Base-by-base conservation (phyloP, 2,113 vertebrate species). In the Zosterops borbonicus region DNA sequence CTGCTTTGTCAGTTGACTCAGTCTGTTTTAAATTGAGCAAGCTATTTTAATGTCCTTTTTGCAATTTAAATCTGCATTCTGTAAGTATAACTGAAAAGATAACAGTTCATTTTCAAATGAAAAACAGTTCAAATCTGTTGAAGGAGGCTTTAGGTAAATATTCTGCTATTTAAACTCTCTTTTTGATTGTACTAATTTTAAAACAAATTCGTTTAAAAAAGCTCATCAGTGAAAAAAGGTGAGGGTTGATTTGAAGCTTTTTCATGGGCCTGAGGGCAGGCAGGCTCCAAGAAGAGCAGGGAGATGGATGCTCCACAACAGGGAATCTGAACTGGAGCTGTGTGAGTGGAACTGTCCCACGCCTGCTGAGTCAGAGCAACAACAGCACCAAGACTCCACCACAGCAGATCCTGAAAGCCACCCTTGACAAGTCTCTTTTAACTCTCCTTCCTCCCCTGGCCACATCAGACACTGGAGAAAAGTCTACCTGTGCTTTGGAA, bases 21-120 rank as follows among this genome's bases (percentile, higher is more conserved):
- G 91, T 89, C 91, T 97, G 58, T 76, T 96, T 92, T 87, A 84
- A 88, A 95, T 88, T 77, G 93, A 89, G 52, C 59, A 41, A 83
- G 65, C 78, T 96, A 93, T 95, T 97, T 97, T 93, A 97, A 97
- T 95, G 67, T 28, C 71, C 91, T 86, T 76, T 96, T 97, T 95
- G 89, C 80, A 95, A 96, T 97, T 97, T 86, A 97, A 90, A 95
- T 96, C 74, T 91, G 77, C 22, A 42, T 83, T 91, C 82, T 91
- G 60, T 83, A 76, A 97, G 42, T 91, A 59, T 82, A 92, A 90
- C 89, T 39, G 92, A 78, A 95, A 69, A 95, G 95, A 76, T 92
- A 96, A 92, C 75, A 90, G 60, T 95, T 97, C 85, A 80, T 69
- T 88, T 94, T 95, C 58, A 70, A 70, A 62, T 81, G 37, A 39